Evolutionary conservation across 1,140 invertebrate genomes (phyloP), one percentile per base, ranked within the genome.

Genomic region (Habropoda laboriosa): DNA sequence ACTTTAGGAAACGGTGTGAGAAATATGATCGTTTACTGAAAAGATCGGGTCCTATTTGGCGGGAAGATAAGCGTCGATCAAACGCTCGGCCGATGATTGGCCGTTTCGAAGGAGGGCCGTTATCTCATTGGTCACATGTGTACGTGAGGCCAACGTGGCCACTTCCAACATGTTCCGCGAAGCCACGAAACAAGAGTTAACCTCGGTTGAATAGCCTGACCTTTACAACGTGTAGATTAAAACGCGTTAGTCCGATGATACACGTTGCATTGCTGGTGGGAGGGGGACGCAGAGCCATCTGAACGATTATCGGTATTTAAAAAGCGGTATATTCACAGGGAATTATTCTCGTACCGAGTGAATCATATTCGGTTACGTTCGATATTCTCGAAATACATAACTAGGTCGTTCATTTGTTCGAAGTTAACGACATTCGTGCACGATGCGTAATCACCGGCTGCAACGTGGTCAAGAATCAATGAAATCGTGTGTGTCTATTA

Each of bases 121-220:
- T 51, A 32, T 57, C 42, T 30, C 35, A 67, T 77, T 58, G 57
- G 64, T 61, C n/a, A 24, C 47, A 24, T 55, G 4, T 35, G 3
- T 21, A n/a, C 12, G 32, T 40, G 35, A 18, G 24, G 70, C 75
- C 80, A 82, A 85, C 80, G 80, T 79, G 80, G 70, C 75, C 35
- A 32, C 32, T 82, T 84, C 60, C 72, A 82, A 85, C 80, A 76
- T 76, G 71, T 72, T 35, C 4, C 4, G 12, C 42, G 21, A 8
- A 24, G 77, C 78, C 71, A 80, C 79, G 76, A 82, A 58, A 38
- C 35, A 6, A 35, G 18, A 73, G 47, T 55, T 38, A 55, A 71
- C 30, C 32, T 66, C 40, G 42, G 45, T 1, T 63, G 7, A 68
- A 27, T n/a, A 0, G 53, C 42, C 16, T 60, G 76, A 79, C 83